Evolutionary conservation across 37 sponge, comb jelly and placozoan genomes (phyloP), one percentile per base, ranked within the genome.

Genomic region (Aphrocallistes beatrix): DNA sequence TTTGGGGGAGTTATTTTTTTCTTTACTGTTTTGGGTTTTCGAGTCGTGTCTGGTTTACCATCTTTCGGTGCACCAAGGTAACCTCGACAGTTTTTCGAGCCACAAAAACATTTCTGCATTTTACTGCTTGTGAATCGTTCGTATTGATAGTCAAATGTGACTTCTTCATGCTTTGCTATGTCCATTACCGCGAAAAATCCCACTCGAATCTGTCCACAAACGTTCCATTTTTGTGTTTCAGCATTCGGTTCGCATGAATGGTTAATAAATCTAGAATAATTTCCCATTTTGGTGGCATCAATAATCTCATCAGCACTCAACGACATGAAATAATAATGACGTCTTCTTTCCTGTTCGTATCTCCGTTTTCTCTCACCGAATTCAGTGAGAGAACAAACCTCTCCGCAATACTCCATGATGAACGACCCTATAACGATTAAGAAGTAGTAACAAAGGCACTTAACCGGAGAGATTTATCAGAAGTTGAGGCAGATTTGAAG

Each of bases 151-250:
- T 98, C 99, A 84, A 98, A 98, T 16, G 94, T 94, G 40, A 98
- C 81, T 51, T 98, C 99, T 25, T 94, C 91, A 21, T 91, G 88
- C 28, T 38, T 51, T 38, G 81, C 39, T 38, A 98, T 89, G 0
- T 51, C 40, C 45, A 86, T 69, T 13, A 98, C 28, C 10, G 94
- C 83, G 86, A 98, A 98, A 88, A 98, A 98, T 1, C 99, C 99
- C 25, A 98, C 89, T 23, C 99, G 89, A 81, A 98, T 86, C 32
- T 51, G 51, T 0, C 99, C 99, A 87, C 88, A 87, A 23, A 98
- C 99, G 0, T 94, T 95, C 99, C 99, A 98, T 94, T 98, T 98
- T 83, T 98, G 99, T n/a, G 99, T 98, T 87, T 95, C 99, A 84
- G 93, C 95, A 88, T 95, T 95, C 8, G 99, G 99, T 8, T 98